These are phyloP conservation scores for Potamilus streckersoni DNA, from an alignment of 1,140 invertebrate genomes.

Conservation along the genomic window DNA sequence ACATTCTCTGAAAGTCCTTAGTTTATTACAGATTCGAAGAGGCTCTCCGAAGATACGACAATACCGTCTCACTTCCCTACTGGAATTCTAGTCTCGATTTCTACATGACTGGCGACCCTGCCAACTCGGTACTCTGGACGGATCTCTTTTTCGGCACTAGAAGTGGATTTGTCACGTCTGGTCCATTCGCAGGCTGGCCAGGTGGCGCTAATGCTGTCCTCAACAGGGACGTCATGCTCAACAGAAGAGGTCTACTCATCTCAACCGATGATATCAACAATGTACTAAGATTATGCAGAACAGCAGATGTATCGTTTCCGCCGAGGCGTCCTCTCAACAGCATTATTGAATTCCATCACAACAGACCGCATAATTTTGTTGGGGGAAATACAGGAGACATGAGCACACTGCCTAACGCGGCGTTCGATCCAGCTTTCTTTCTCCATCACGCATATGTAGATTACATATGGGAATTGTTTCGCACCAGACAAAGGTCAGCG, in stretches of 20 bases:
- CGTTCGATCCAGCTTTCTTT: constrained; percentile 66
- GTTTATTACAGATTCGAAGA: constrained; percentile 39
- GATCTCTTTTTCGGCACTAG: constrained; percentile 60
- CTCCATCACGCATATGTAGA: constrained; percentile 67
- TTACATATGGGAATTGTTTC: constrained; percentile 50
- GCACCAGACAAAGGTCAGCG: constrained; percentile 3
- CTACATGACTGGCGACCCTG: constrained; percentile 48
- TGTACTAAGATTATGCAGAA: no score
- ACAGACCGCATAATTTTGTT: constrained; percentile 40
- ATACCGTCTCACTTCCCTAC: constrained; percentile 60
- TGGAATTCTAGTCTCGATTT: constrained; percentile 62
- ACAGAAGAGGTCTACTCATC: no score
- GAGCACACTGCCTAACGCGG: constrained; percentile 39
- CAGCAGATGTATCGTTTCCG: no score
- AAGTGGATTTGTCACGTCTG: constrained; percentile 63
- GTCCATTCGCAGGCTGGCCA: constrained; percentile 54
- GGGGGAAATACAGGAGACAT: constrained; percentile 43
- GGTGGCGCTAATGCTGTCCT: no score
- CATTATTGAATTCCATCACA: constrained; percentile 46
- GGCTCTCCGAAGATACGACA: constrained; percentile 35
- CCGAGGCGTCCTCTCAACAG: not conserved
- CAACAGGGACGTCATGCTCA: no score
- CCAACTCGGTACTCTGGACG: constrained; percentile 62
- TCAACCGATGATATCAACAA: no score
- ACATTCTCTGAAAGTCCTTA: not conserved